Conservation (phyloP, 2,888 invertebrate species). For the Rotaria magnacalcarata region DNA sequence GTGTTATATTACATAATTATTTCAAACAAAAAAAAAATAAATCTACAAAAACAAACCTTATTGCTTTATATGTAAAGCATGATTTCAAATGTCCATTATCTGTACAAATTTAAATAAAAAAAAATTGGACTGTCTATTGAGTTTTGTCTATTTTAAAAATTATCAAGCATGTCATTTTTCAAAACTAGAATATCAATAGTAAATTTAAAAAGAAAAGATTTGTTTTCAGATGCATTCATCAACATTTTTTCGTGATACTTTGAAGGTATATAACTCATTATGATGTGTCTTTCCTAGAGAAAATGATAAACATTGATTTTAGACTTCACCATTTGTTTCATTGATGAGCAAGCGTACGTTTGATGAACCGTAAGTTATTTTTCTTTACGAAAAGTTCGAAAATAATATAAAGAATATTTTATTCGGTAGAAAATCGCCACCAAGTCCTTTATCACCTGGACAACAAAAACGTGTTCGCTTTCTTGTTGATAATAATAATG, state of each 20-base stretch:
- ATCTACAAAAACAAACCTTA: too few species aligned
- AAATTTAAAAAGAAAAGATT: too few species aligned
- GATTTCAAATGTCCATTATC: too few species aligned
- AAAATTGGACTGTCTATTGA: too few species aligned
- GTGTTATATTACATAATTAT: too few species aligned
- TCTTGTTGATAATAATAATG: neutral
- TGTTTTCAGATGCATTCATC: neutral
- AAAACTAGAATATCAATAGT: too few species aligned
- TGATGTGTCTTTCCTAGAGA: neutral
- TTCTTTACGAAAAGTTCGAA: neutral
- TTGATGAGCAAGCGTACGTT: conserved; percentile 11
- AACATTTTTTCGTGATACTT: neutral
- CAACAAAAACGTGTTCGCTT: conserved; percentile 33
- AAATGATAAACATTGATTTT: neutral
- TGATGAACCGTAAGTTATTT: neutral
- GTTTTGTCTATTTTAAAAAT: too few species aligned
- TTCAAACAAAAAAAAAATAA: too few species aligned
- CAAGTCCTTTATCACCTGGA: conserved; percentile 3
- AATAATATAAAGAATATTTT: neutral
- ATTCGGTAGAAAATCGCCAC: neutral
- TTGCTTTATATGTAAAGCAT: too few species aligned
- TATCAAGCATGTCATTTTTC: too few species aligned
- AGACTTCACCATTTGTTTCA: neutral
- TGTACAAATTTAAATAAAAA: too few species aligned
- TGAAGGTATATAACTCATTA: neutral